These are phyloP conservation scores for Wasmannia auropunctata DNA, from an alignment of 1,140 invertebrate species.

Conservation along the genomic window DNA sequence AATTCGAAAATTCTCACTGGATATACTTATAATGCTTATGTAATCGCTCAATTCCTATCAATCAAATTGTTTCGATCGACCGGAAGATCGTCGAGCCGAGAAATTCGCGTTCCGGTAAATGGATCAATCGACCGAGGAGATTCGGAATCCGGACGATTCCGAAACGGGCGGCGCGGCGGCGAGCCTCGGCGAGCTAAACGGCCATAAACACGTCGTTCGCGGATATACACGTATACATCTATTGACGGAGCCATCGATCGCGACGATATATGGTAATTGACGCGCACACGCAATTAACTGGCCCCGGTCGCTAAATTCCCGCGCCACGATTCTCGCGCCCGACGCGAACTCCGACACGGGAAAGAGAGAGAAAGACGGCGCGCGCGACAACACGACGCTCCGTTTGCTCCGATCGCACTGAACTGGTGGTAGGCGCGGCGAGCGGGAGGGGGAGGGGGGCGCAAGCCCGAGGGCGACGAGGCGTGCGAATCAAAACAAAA, in stretches of 20 bases:
- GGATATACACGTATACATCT: background rate
- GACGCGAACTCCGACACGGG: background rate
- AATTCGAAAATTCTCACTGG: background rate
- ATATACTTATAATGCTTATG: no score
- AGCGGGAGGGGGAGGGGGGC: no score
- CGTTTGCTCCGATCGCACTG: background rate
- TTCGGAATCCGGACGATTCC: background rate
- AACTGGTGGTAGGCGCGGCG: background rate
- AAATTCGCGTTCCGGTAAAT: background rate
- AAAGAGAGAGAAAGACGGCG: background rate
- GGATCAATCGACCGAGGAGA: background rate
- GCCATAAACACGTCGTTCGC: background rate
- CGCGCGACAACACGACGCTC: background rate
- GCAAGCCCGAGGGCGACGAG: background rate
- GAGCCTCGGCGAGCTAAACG: background rate
- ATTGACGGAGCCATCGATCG: slow-evolving; percentile 14
- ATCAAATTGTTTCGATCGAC: background rate
- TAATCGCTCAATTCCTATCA: background rate
- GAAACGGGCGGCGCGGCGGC: slow-evolving; percentile 10
- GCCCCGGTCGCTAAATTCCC: background rate
- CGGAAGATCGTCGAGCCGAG: background rate
- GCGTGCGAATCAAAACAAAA: slow-evolving; percentile 16
- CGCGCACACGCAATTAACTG: background rate
- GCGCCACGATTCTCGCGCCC: background rate
- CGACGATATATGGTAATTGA: slow-evolving; percentile 12